Conservation (phyloP, 2,888 invertebrate genomes). For the Mellilla xanthometata region DNA sequence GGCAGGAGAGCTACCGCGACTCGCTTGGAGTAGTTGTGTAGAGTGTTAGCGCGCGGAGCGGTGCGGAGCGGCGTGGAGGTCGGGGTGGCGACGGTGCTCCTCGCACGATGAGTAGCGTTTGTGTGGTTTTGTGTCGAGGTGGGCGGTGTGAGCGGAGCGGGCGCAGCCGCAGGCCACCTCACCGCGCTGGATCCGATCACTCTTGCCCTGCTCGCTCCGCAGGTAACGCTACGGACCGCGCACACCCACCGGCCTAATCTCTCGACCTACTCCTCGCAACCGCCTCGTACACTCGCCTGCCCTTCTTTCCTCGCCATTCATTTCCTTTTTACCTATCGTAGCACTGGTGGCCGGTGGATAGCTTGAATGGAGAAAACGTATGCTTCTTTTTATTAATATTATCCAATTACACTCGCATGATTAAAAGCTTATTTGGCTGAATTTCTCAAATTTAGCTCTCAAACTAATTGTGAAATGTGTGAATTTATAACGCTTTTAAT, state of each 20-base stretch:
- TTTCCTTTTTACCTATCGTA: constrained; percentile 41
- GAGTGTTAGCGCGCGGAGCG: constrained; percentile 33
- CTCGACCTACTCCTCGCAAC: constrained; percentile 31
- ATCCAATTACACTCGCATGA: constrained; percentile 62
- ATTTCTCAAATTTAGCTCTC: constrained; percentile 15
- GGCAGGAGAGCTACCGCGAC: constrained; percentile 32
- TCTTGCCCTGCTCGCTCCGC: constrained; percentile 80
- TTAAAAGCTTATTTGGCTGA: constrained; percentile 63
- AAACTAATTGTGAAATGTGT: constrained; percentile 12
- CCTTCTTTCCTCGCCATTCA: constrained; percentile 37
- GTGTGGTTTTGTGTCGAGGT: constrained; percentile 84
- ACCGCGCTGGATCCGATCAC: constrained; percentile 82
- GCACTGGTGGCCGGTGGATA: constrained; percentile 69
- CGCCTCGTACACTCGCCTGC: constrained; percentile 29
- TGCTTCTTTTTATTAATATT: constrained; percentile 61
- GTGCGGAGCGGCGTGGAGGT: constrained; percentile 58
- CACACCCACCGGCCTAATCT: constrained; percentile 51
- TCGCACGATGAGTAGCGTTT: constrained; percentile 81
- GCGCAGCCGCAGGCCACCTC: constrained; percentile 80
- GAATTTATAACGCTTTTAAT: constrained; percentile 31
- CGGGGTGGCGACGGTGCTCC: constrained; percentile 45
- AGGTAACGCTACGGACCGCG: constrained; percentile 64
- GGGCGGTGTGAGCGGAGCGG: constrained; percentile 82
- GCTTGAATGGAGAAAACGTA: constrained; percentile 63
- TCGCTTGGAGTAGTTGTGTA: constrained; percentile 28